Evolutionary conservation across 2,888 invertebrate genomes (phyloP), one percentile per base, ranked within the genome.

Genomic region (Leptinotarsa tumamoca): DNA sequence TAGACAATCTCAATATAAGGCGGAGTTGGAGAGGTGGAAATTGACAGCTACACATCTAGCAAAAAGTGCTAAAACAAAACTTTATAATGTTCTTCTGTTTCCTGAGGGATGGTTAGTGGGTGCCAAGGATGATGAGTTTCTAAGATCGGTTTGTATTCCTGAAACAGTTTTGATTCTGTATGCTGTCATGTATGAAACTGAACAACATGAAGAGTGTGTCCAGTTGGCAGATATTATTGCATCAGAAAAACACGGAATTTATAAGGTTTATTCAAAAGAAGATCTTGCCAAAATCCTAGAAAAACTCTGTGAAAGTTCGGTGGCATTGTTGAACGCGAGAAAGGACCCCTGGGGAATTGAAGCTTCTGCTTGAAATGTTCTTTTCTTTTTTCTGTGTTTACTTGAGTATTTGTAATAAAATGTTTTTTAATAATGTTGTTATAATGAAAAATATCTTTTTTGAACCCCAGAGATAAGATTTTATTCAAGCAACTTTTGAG

Each of bases 41-140:
- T 72, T 86, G 52, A 81, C 84, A 1, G 82, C 80, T 4, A 73
- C 77, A 15, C 85, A 86, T 74, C 72, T 84, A 61, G 85, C 95
- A 0, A 90, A 92, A 89, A 94, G 92, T 73, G 94, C 96, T 0
- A 94, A 94, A 82, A 93, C 93, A 78, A 90, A 94, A 71, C 90
- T 98, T 10, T 96, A 95, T 88, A 97, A 97, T 88, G 94, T 98
- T 0, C 87, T 98, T 54, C 87, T 96, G 14, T 98, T 98, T 86
- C 96, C 97, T 4, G 95, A 96, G 82, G 95, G 98, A 5, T 98
- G 98, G 98, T 90, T 98, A 76, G 91, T 93, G 66, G 97, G 97
- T 86, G 88, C 90, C 21, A 89, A 90, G 71, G 90, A 90, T 76
- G 87, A 87, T 14, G 88, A 90, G 54, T 90, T 94, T 81, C 89